Evolutionary conservation across 2,888 invertebrate species (phyloP).

Genomic region (Cyclophora albipunctata): DNA sequence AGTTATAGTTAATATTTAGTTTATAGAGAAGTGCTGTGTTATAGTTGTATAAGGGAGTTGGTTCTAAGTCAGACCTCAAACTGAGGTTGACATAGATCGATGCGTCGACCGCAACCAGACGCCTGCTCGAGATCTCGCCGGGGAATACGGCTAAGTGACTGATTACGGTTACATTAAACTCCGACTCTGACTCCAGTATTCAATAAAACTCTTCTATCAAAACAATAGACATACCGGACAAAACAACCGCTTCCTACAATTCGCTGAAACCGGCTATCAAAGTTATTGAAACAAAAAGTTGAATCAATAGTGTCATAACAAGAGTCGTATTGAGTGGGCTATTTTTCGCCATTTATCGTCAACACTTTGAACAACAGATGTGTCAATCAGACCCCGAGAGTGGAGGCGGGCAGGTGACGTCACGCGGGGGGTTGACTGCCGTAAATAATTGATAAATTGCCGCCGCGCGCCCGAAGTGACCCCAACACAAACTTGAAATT

Average conservation of each 20-base stretch:
- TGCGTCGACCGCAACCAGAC: conserved; percentile 11
- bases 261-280: too few species aligned
- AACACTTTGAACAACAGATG: conserved; percentile 7
- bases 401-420: conserved; percentile 37
- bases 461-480: conserved; percentile 64
- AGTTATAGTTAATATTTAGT: too few species aligned
- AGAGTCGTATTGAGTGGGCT: too few species aligned
- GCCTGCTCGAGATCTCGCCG: conserved; percentile 2
- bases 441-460: conserved; percentile 77
- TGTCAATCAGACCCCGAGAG: conserved; percentile 27
- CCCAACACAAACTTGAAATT: conserved; percentile 61
- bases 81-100: conserved; percentile 20
- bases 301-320: too few species aligned
- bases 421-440: conserved; percentile 56
- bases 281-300: too few species aligned
- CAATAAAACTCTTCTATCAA: too few species aligned
- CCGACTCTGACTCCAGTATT: neutral
- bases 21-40: too few species aligned
- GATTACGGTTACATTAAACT: conserved; percentile 4
- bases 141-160: conserved; percentile 8
- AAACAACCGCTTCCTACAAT: too few species aligned
- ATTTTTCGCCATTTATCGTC: too few species aligned
- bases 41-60: too few species aligned
- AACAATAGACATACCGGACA: too few species aligned
- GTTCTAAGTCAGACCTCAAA: neutral